Percentiles rank a stretch among this genome's conserved stretches.
phyloP scores from a whole-genome alignment of 2,888 invertebrate species.

The Ophioninae sp. region DNA sequence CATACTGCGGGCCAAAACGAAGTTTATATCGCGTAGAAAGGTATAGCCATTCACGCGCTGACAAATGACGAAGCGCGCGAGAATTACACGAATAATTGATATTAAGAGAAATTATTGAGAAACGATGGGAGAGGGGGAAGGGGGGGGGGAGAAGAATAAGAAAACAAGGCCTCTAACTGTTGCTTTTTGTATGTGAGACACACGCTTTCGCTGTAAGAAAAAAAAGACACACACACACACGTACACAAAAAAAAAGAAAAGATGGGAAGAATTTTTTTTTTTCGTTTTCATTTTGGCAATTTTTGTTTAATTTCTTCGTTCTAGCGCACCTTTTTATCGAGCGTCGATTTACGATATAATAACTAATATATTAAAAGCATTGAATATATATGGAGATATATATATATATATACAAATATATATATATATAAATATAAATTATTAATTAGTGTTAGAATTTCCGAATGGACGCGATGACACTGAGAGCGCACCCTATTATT shows the following conservation, averaged over 20 bases:
- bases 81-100: conserved; percentile 57
- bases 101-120: conserved; percentile 61
- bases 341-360: conserved; percentile 71
- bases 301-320: conserved; percentile 50
- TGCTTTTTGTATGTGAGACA: conserved; percentile 80
- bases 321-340: conserved; percentile 63
- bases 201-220: conserved; percentile 75
- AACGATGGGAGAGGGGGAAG: conserved; percentile 3
- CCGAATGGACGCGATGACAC: conserved; percentile 71
- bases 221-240: conserved; percentile 2
- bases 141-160: neutral
- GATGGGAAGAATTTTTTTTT: conserved; percentile 63
- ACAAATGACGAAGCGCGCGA: conserved; percentile 46
- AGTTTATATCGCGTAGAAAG: conserved; percentile 64
- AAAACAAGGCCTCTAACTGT: conserved; percentile 80
- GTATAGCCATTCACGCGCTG: conserved; percentile 65
- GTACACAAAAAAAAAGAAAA: conserved; percentile 21
- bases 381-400: conserved; percentile 74
- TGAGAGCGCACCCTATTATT: conserved; percentile 69
- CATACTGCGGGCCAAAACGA: conserved; percentile 71
- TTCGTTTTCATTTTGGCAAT: conserved; percentile 68
- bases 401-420: too few species aligned
- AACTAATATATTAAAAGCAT: conserved; percentile 75
- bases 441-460: conserved; percentile 70
- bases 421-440: conserved; percentile 63